Conservation (phyloP, 2,113 vertebrate species). For the Tympanuchus pallidicinctus region DNA sequence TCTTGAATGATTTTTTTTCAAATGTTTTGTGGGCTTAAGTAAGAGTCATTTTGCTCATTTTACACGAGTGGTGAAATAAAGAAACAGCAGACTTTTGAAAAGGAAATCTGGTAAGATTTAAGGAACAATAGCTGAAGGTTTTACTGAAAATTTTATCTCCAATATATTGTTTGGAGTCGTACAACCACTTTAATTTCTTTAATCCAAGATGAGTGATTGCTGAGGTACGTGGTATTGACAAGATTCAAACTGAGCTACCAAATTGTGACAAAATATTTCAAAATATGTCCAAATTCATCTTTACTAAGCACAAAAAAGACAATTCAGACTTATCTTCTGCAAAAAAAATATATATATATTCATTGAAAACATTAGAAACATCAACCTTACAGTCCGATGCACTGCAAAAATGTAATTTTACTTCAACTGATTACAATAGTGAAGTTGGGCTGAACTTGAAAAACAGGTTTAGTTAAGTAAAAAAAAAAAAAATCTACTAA, state of each 20-base stretch:
- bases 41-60: background rate
- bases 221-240: background rate
- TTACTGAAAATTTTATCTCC: background rate
- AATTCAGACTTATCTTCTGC: background rate
- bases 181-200: background rate
- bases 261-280: background rate
- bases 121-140: background rate
- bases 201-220: background rate
- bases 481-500: background rate
- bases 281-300: background rate
- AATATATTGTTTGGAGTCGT: background rate
- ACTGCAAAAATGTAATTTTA: background rate
- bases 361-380: background rate
- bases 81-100: background rate
- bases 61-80: background rate
- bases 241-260: background rate
- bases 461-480: background rate
- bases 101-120: background rate
- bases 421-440: background rate
- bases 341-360: background rate
- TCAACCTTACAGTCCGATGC: background rate
- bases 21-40: background rate
- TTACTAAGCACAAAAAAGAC: background rate
- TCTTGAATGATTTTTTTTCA: background rate
- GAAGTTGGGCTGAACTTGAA: background rate